Conservation (phyloP, 2,113 vertebrate genomes). For the Heterocephalus glaber region DNA sequence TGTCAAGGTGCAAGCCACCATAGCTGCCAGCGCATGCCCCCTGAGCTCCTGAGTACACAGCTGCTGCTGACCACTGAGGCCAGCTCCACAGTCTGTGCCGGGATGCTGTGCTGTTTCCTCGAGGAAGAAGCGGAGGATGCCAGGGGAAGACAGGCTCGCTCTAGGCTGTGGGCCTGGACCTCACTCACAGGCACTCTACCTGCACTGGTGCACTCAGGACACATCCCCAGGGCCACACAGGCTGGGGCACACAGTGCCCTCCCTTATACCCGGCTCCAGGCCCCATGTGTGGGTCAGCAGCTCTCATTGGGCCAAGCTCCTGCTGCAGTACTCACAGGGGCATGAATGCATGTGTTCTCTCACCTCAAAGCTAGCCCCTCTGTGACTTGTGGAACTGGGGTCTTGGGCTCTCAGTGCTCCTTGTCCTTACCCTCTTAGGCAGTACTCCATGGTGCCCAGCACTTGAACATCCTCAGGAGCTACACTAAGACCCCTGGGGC, state of each 20-base stretch:
- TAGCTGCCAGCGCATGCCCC: background rate
- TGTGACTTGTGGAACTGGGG: background rate
- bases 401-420: background rate
- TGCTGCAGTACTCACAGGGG: rapidly evolving
- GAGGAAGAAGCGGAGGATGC: background rate
- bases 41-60: constrained; percentile 5
- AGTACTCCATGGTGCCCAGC: background rate
- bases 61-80: constrained; percentile 10
- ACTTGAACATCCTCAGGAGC: background rate
- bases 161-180: background rate
- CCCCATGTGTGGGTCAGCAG: no score
- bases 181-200: background rate
- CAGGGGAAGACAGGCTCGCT: background rate
- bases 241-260: background rate
- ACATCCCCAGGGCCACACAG: background rate
- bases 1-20: background rate
- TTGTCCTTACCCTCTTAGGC: background rate
- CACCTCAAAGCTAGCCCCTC: background rate
- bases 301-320: rapidly evolving
- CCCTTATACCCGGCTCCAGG: background rate
- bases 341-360: background rate
- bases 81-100: background rate
- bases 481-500: background rate
- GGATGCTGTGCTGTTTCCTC: background rate
- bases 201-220: no score